Evolutionary conservation across 1,140 invertebrate genomes (phyloP).

Genomic region (Conus ventricosus): DNA sequence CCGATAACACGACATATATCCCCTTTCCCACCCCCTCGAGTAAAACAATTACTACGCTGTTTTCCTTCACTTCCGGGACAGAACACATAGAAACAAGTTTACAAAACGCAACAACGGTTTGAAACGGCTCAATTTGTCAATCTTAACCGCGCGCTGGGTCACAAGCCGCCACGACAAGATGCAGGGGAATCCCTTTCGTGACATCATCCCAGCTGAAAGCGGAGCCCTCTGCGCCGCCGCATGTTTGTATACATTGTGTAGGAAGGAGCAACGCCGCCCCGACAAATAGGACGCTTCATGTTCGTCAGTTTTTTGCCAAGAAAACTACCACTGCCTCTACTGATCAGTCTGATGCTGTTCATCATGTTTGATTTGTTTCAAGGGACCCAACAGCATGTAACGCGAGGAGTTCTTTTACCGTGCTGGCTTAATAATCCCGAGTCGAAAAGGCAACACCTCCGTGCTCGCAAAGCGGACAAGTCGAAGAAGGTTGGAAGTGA

Average conservation of each 20-base stretch:
- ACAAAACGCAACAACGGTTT: not conserved
- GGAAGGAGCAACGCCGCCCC: conserved; percentile 11
- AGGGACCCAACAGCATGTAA: not conserved
- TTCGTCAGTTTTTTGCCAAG: not conserved
- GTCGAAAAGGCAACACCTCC: conserved; percentile 13
- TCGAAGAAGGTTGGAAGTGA: conserved; percentile 22
- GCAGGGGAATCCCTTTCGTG: conserved; percentile 21
- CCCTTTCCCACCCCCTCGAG: not conserved
- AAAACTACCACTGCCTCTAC: not conserved
- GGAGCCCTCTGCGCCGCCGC: conserved; percentile 18
- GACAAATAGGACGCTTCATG: conserved; percentile 19
- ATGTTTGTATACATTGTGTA: conserved; percentile 23
- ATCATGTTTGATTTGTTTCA: conserved; percentile 1
- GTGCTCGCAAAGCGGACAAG: conserved; percentile 23
- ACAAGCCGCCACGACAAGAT: conserved; percentile 18
- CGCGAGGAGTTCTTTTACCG: not conserved
- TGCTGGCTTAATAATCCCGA: conserved; percentile 3
- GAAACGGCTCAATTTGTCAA: not conserved
- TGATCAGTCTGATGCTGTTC: not conserved
- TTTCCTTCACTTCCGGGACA: not conserved
- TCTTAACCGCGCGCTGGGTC: not conserved
- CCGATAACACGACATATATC: not conserved
- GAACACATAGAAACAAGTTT: not conserved
- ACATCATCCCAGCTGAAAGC: conserved; percentile 26
- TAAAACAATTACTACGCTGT: not conserved